A percentile compares a stretch with the other conserved stretches of the same genome.
phyloP scores from a whole-genome alignment of 2,113 vertebrate genomes.

The Cyanocitta stelleri region DNA sequence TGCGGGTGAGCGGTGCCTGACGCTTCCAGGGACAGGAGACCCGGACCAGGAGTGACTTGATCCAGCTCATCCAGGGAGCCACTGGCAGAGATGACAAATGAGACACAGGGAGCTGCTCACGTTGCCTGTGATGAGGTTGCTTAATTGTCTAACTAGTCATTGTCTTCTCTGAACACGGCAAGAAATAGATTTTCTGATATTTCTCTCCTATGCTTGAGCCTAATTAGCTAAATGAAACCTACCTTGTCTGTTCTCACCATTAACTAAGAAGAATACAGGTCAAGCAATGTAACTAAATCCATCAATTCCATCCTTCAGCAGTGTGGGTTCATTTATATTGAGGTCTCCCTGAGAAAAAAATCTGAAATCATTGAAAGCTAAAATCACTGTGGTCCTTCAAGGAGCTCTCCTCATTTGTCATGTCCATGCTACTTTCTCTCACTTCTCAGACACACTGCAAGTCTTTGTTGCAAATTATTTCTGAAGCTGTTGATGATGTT shows the following conservation, averaged over 20 bases:
- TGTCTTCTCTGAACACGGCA: not conserved
- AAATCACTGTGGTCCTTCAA: not conserved
- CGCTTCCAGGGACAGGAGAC: not conserved
- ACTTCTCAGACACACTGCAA: not conserved
- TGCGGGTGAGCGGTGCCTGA: not conserved
- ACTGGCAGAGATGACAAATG: not conserved
- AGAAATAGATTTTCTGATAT: slow-evolving; percentile 9
- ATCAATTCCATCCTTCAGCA: not conserved
- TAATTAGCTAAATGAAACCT: not conserved
- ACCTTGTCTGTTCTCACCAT: not conserved
- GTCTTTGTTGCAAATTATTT: not conserved
- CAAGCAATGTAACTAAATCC: not conserved
- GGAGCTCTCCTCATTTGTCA: not conserved
- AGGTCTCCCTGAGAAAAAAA: not conserved
- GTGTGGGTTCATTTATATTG: not conserved
- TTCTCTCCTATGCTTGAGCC: not conserved
- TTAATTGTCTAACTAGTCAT: not conserved
- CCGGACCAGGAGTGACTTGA: not conserved
- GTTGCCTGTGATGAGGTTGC: not conserved
- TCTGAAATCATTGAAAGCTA: not conserved
- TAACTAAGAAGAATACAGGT: not conserved
- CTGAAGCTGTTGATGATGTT: not conserved
- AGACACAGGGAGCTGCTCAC: not conserved
- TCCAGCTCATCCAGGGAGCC: not conserved
- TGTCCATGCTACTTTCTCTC: not conserved